A percentile compares a stretch with the other conserved stretches of the same genome.
Conservation (phyloP, 2,113 vertebrate species). For the Perca fluviatilis region DNA sequence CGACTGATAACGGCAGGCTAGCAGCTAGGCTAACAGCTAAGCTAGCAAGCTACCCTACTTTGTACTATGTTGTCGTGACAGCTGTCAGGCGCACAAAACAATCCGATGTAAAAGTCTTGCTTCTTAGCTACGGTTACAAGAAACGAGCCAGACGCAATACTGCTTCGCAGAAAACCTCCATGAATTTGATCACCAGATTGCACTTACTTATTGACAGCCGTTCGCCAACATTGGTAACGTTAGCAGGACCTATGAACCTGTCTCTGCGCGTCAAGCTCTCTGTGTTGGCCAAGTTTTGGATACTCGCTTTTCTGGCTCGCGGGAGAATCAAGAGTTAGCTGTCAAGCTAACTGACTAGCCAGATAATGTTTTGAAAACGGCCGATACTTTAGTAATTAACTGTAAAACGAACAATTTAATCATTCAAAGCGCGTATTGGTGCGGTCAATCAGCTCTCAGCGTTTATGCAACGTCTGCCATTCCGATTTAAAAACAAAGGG, state of each 20-base stretch:
- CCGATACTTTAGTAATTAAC: constrained; percentile 30
- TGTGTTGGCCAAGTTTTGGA: constrained; percentile 78
- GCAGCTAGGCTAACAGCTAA: constrained; percentile 67
- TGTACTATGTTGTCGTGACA: constrained; percentile 81
- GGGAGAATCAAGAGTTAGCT: constrained; percentile 81
- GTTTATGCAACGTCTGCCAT: constrained; percentile 61
- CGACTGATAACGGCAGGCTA: constrained; percentile 53
- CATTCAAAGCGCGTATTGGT: constrained; percentile 12
- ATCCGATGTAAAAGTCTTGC: constrained; percentile 68
- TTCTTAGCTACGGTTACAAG: constrained; percentile 41
- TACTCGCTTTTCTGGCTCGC: constrained; percentile 73
- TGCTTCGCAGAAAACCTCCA: neutral
- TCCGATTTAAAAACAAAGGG: constrained; percentile 85
- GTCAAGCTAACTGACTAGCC: constrained; percentile 61
- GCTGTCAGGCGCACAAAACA: constrained; percentile 82
- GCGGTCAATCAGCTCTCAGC: constrained; percentile 21
- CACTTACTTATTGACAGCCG: constrained; percentile 28
- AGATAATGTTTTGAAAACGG: constrained; percentile 68
- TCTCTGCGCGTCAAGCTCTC: constrained; percentile 51
- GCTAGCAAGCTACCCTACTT: constrained; percentile 78
- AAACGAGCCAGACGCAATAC: constrained; percentile 27
- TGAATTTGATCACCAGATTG: neutral
- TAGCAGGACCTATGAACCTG: constrained; percentile 51
- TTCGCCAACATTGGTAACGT: constrained; percentile 24
- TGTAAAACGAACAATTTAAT: constrained; percentile 8